Evolutionary conservation across 2,888 invertebrate species (phyloP), one percentile per base, ranked within the genome.

Genomic region (Eupithecia subumbrata): DNA sequence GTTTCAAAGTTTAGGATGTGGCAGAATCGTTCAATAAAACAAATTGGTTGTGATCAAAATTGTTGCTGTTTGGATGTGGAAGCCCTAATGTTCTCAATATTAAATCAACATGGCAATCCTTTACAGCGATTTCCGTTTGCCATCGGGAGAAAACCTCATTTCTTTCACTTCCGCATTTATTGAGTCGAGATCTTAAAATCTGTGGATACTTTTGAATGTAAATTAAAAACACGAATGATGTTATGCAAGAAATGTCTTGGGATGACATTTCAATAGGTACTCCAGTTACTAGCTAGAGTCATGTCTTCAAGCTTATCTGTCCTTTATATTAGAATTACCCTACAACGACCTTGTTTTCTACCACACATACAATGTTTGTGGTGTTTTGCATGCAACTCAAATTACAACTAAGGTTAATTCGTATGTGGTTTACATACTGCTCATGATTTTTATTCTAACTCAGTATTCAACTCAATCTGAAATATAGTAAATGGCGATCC

Each of bases 301-400:
- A n/a, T 11, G 68, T 16, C 43, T 25, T 25, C 25, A 45, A 40
- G 11, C 66, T 63, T 45, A 63, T 45, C 63, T 64, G 11, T 37
- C 25, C 22, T 11, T 67, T 67, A 73, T 63, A 73, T 63, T 70
- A 45, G 52, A 72, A 69, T 72, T 76, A 69, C 72, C 73, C 76
- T 40, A 40, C n/a, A n/a, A n/a, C n/a, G n/a, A n/a, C 73, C 76
- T 78, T 80, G 76, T 69, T 30, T 64, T 72, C 30, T 40, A 40
- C 11, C 11, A 43, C 43, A 1, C 3, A 12, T 30, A 30, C 30
- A 30, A 30, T 30, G 30, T 25, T 40, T 34, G 30, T 66, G 48
- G 40, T 12, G n/a, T 69, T 73, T 71, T 70, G 69, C 69, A 69
- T 72, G 67, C 71, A 69, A 40, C 45, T 67, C 63, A 43, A 48